Evolutionary conservation across 2,888 invertebrate species (phyloP).

Genomic region (Pemphredon lugubris): DNA sequence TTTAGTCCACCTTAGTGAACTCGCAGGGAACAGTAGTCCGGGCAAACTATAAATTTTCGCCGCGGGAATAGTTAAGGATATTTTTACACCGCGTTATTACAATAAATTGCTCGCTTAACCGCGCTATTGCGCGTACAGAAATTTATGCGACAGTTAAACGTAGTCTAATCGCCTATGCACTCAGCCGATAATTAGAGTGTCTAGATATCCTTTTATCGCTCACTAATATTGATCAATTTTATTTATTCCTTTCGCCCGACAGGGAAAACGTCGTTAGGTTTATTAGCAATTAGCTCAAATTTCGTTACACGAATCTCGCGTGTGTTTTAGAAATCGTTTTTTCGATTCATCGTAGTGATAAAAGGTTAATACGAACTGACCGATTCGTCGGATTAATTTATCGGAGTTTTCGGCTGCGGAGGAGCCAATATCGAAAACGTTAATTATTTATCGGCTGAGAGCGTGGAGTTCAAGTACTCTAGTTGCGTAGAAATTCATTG

Average conservation of each 20-base stretch:
- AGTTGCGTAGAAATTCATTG: too few species aligned
- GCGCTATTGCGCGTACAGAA: not conserved
- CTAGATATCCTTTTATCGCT: conserved; percentile 2
- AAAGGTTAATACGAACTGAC: not conserved
- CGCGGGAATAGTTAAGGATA: not conserved
- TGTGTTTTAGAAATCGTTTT: not conserved
- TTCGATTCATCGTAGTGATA: not conserved
- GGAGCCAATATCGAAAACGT: not conserved
- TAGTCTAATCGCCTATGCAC: not conserved
- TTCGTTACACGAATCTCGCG: not conserved
- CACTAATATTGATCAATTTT: not conserved
- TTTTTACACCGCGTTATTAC: conserved; percentile 4
- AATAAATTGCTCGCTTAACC: not conserved
- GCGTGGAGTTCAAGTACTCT: too few species aligned
- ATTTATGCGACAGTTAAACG: not conserved
- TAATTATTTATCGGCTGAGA: not conserved
- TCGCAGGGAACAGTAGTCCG: not conserved
- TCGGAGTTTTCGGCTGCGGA: not conserved
- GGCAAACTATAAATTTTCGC: not conserved
- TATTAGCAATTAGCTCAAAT: conserved; percentile 6
- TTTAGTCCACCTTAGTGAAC: too few species aligned
- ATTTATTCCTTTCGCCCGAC: not conserved
- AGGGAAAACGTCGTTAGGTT: not conserved
- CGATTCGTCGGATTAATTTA: not conserved
- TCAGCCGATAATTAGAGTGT: conserved; percentile 7